These are phyloP conservation scores for Hyposoter didymator DNA, from an alignment of 2,888 invertebrate species.

Conservation along the genomic window DNA sequence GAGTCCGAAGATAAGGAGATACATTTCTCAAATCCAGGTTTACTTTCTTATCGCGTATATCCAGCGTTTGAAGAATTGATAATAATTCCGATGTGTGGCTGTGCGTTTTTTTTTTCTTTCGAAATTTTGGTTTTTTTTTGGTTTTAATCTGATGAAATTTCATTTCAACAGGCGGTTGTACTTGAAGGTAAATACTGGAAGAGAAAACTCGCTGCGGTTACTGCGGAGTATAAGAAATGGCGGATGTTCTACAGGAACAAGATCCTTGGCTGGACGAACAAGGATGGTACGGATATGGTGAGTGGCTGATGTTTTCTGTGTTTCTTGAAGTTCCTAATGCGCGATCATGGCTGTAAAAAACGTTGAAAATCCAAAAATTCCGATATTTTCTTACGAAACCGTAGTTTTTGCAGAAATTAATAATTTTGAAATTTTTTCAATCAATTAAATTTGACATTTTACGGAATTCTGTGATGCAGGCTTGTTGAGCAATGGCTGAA, in stretches of 20 bases:
- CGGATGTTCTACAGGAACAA: slow-evolving; percentile 95
- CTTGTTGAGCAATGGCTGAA: too few relatives aligned
- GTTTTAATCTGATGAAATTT: background rate
- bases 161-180: slow-evolving; percentile 92
- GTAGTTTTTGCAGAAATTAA: too few relatives aligned
- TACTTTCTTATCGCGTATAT: slow-evolving; percentile 25
- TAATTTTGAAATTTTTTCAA: too few relatives aligned
- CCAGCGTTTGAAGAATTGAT: slow-evolving; percentile 8
- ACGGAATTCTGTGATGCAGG: too few relatives aligned
- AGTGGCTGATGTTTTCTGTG: background rate
- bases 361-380: too few relatives aligned
- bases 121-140: background rate
- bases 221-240: slow-evolving; percentile 99
- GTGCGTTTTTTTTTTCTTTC: background rate
- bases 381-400: too few relatives aligned
- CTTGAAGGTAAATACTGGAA: slow-evolving; percentile 99
- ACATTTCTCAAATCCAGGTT: slow-evolving; percentile 1
- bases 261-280: slow-evolving; percentile 90
- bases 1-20: slow-evolving; percentile 36
- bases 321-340: too few relatives aligned
- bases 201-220: slow-evolving; percentile 96
- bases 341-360: too few relatives aligned
- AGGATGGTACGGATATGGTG: slow-evolving; percentile 92
- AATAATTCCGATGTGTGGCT: background rate
- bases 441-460: too few relatives aligned